These are phyloP conservation scores for Drosophila biarmipes DNA, from an alignment of 1,140 invertebrate species.

Conservation along the genomic window DNA sequence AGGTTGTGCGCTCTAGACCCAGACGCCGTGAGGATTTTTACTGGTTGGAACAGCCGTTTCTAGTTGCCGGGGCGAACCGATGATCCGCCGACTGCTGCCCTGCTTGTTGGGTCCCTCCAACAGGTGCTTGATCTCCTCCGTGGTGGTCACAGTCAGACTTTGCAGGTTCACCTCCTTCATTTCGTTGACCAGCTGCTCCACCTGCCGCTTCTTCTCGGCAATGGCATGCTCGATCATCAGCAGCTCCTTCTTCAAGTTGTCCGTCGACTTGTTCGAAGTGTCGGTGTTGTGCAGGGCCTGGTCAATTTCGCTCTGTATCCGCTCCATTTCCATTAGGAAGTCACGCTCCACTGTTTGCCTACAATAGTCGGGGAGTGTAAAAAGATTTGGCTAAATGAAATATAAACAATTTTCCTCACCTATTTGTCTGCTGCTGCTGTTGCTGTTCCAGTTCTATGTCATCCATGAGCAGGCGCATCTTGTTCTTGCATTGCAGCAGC, in stretches of 20 bases:
- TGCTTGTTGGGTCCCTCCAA: conserved; percentile 93
- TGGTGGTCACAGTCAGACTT: conserved; percentile 92
- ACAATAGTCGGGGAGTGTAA: conserved; percentile 23
- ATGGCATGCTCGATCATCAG: conserved; percentile 91
- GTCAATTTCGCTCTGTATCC: conserved; percentile 92
- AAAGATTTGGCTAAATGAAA: background rate
- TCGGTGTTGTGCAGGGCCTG: conserved; percentile 92
- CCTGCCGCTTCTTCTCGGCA: conserved; percentile 93
- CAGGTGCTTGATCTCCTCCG: conserved; percentile 92
- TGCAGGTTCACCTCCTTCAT: conserved; percentile 97
- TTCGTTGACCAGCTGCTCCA: conserved; percentile 93
- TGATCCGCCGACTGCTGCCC: conserved; percentile 94
- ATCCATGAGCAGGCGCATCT: conserved; percentile 90
- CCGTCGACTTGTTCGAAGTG: conserved; percentile 91
- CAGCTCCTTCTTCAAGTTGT: conserved; percentile 92
- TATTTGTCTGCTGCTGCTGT: conserved; percentile 78
- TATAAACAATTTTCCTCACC: conserved; percentile 30
- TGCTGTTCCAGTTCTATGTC: conserved; percentile 86
- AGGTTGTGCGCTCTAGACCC: conserved; percentile 89
- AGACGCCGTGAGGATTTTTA: conserved; percentile 97
- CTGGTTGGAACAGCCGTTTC: conserved; percentile 97
- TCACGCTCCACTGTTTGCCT: conserved; percentile 90
- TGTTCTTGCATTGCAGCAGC: conserved; percentile 94
- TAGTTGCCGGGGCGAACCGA: conserved; percentile 94
- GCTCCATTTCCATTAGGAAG: conserved; percentile 91